Conservation (phyloP, 1,140 invertebrate species). For the Anadara kagoshimensis region DNA sequence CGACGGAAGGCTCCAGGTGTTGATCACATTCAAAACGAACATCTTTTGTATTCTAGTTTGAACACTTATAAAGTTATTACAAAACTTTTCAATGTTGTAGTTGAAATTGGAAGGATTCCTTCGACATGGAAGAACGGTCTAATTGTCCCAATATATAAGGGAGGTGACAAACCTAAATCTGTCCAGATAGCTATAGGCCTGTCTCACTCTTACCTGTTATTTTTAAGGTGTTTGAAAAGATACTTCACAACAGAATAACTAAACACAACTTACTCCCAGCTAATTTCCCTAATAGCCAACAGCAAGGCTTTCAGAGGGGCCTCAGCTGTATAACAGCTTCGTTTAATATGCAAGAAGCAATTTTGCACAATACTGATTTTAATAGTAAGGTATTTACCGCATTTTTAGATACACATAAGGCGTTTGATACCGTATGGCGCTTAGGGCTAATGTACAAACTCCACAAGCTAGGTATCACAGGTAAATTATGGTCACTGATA, state of each 20-base stretch:
- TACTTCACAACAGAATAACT: not conserved
- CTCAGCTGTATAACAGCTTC: not conserved
- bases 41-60: not conserved
- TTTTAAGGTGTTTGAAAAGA: conserved; percentile 12
- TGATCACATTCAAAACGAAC: conserved; percentile 3
- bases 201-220: not conserved
- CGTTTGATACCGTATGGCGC: too few relatives aligned
- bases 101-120: not conserved
- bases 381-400: not conserved
- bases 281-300: not conserved
- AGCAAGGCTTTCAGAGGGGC: conserved; percentile 6
- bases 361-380: not conserved
- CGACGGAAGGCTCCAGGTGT: not conserved
- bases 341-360: not conserved
- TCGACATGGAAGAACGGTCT: not conserved
- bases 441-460: too few relatives aligned
- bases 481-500: too few relatives aligned
- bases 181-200: not conserved
- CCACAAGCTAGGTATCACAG: too few relatives aligned
- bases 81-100: not conserved
- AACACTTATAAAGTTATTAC: not conserved
- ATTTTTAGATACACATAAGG: too few relatives aligned
- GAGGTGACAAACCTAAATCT: conserved; percentile 2
- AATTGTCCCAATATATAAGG: conserved; percentile 13
- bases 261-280: too few relatives aligned